These are phyloP conservation scores for Germaria angustata DNA, from an alignment of 2,888 invertebrate genomes.

Conservation along the genomic window DNA sequence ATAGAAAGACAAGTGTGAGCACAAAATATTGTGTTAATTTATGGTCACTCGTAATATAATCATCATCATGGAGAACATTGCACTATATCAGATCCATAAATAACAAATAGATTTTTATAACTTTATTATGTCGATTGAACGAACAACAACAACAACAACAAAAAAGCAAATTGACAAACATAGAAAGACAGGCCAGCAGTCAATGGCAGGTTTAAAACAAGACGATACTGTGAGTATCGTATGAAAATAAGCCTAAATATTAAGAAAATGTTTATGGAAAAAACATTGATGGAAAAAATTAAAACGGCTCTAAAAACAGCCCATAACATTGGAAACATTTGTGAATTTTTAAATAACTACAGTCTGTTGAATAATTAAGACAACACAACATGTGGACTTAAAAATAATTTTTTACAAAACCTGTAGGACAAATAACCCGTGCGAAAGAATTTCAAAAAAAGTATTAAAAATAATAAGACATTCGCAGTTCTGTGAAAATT, in stretches of 20 bases:
- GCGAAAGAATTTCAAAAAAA: too few relatives aligned
- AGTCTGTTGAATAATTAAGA: background rate
- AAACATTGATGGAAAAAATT: background rate
- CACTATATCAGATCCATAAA: conserved; percentile 59
- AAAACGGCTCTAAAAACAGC: too few relatives aligned
- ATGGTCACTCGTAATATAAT: conserved; percentile 55
- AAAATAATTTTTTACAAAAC: too few relatives aligned
- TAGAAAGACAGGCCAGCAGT: background rate
- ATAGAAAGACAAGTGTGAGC: conserved; percentile 14
- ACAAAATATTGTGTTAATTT: conserved; percentile 59
- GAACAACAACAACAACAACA: background rate
- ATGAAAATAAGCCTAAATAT: background rate
- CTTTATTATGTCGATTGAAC: conserved; percentile 45
- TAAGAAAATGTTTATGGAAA: background rate
- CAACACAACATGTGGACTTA: background rate
- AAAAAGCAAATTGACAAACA: too few relatives aligned
- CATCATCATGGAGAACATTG: conserved; percentile 47
- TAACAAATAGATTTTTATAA: conserved; percentile 53
- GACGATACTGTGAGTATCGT: background rate
- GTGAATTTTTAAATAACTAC: background rate
- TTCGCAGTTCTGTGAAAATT: too few relatives aligned
- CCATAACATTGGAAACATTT: conserved; percentile 6
- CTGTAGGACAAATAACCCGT: too few relatives aligned
- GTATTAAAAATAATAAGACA: too few relatives aligned
- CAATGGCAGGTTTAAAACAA: background rate